Conservation (phyloP, 2,888 invertebrate genomes). For the Lasioglossum figueresi region DNA sequence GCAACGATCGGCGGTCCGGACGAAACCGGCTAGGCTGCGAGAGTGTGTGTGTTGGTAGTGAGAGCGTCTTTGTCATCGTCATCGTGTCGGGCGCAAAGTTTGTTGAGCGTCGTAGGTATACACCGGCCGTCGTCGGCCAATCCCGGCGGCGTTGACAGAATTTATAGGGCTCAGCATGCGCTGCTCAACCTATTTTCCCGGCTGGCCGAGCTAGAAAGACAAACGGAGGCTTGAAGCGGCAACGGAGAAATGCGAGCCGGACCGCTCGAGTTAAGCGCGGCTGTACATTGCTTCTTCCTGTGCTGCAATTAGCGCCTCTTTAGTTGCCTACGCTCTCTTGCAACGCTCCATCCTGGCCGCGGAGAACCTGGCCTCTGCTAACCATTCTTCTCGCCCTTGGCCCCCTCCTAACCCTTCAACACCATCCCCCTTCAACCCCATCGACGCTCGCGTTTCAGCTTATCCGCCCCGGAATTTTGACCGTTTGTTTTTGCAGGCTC, state of each 20-base stretch:
- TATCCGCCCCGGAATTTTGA: slow-evolving; percentile 12
- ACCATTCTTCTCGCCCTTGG: slow-evolving; percentile 44
- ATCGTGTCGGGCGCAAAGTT: slow-evolving; percentile 58
- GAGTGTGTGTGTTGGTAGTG: neutral
- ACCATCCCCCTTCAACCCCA: neutral
- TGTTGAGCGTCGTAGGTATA: slow-evolving; percentile 58
- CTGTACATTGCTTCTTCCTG: slow-evolving; percentile 70
- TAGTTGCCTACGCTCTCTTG: slow-evolving; percentile 61
- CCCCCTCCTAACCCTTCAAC: neutral
- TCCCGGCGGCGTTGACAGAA: slow-evolving; percentile 66
- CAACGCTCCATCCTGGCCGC: slow-evolving; percentile 41
- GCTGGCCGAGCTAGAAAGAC: slow-evolving; percentile 27
- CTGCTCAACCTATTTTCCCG: slow-evolving; percentile 71
- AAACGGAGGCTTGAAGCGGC: slow-evolving; percentile 16
- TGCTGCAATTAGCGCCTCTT: slow-evolving; percentile 79
- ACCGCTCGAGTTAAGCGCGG: slow-evolving; percentile 74
- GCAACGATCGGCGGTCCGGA: slow-evolving; percentile 26
- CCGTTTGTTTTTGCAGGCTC: slow-evolving; percentile 33
- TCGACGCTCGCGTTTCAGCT: neutral
- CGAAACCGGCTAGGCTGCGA: neutral
- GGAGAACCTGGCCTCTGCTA: slow-evolving; percentile 53
- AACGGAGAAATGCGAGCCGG: slow-evolving; percentile 45
- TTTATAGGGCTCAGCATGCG: slow-evolving; percentile 64
- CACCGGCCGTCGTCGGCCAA: slow-evolving; percentile 51
- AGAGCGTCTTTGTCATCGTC: slow-evolving; percentile 33